A percentile compares a stretch with the other conserved stretches of the same genome.
Conservation (phyloP, 2,113 vertebrate species). For the Polypterus senegalus region DNA sequence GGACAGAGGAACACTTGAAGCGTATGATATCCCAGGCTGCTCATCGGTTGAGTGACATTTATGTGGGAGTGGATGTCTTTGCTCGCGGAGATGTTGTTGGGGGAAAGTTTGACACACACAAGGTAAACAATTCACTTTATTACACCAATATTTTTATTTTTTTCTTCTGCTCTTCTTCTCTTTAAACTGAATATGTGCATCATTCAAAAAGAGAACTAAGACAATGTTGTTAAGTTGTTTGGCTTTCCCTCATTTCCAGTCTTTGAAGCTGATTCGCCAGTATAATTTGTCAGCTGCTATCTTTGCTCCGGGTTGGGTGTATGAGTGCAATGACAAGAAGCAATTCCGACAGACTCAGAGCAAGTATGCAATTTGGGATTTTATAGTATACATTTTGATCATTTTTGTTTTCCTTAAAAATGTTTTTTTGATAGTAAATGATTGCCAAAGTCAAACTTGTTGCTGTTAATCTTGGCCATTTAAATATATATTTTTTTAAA, state of each 20-base stretch:
- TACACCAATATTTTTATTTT: no score
- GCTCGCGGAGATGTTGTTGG: conserved; percentile 70
- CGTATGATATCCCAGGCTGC: conserved; percentile 30
- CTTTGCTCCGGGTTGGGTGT: conserved; percentile 96
- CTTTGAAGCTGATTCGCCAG: conserved; percentile 70
- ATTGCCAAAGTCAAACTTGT: no score
- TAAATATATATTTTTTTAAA: no score
- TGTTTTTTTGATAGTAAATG: no score
- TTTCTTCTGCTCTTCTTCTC: neutral
- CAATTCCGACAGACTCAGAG: conserved; percentile 76
- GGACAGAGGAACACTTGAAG: conserved; percentile 66
- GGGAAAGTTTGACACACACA: conserved; percentile 67
- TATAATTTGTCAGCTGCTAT: conserved; percentile 68
- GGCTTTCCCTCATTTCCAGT: conserved; percentile 36
- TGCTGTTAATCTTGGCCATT: no score
- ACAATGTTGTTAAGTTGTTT: neutral
- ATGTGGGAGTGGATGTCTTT: conserved; percentile 82
- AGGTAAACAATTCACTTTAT: conserved; percentile 39
- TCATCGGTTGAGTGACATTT: conserved; percentile 52
- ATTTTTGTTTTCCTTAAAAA: no score
- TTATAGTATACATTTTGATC: no score
- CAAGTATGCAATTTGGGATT: conserved; percentile 49
- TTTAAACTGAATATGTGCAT: neutral
- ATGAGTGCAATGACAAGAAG: conserved; percentile 60
- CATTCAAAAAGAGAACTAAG: neutral